Evolutionary conservation across 2,113 vertebrate genomes (phyloP).

Genomic region (Montifringilla adamsi): DNA sequence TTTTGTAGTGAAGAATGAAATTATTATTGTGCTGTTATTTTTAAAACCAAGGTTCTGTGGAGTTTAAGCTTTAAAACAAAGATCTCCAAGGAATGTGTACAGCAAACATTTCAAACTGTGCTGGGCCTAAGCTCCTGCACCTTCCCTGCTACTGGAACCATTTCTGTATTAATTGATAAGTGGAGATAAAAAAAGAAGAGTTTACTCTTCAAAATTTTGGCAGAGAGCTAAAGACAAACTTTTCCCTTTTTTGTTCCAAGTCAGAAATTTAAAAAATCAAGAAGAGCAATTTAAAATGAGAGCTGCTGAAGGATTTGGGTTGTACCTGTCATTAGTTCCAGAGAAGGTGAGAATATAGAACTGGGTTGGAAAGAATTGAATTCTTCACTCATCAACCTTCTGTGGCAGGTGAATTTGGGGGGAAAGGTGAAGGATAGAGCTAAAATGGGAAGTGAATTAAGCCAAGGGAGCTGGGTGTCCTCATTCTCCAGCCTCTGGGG

Average conservation of each 20-base stretch:
- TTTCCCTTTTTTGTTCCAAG: background rate
- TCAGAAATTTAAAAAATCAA: background rate
- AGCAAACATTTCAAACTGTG: background rate
- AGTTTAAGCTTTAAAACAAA: background rate
- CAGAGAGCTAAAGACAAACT: background rate
- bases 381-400: background rate
- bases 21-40: background rate
- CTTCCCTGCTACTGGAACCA: background rate
- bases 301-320: background rate
- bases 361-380: background rate
- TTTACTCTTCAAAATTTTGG: background rate
- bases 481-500: conserved; percentile 20
- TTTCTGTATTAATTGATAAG: background rate
- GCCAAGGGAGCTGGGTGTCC: background rate
- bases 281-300: background rate
- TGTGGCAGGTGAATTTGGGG: background rate
- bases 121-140: background rate
- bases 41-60: background rate
- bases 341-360: background rate
- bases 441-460: conserved; percentile 26
- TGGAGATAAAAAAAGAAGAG: background rate
- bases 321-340: background rate
- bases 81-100: background rate
- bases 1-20: background rate
- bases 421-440: conserved; percentile 15